Evolutionary conservation across 2,888 invertebrate species (phyloP).

Genomic region (Rapana venosa): DNA sequence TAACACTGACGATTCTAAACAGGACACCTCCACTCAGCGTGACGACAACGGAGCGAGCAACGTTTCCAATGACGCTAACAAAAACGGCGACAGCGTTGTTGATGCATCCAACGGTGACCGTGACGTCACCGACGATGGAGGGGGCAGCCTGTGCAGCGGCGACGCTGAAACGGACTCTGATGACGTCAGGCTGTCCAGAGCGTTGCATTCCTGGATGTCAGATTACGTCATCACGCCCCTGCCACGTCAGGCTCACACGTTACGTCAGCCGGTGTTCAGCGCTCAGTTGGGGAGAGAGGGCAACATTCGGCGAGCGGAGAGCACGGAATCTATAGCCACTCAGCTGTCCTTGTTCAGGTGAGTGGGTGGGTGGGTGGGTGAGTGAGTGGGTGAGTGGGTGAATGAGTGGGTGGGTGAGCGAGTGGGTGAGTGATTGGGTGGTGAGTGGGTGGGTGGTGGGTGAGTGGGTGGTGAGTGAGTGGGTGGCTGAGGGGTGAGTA

Average conservation of each 20-base stretch:
- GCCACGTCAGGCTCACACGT: slow-evolving; percentile 57
- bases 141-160: neutral
- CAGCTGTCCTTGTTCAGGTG: slow-evolving; percentile 45
- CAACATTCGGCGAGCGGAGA: slow-evolving; percentile 53
- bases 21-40: neutral
- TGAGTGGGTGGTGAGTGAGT: too few species aligned
- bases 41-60: too few species aligned
- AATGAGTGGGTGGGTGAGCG: neutral
- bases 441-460: too few species aligned
- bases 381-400: neutral
- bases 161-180: slow-evolving; percentile 46
- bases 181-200: slow-evolving; percentile 61
- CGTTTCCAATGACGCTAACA: too few species aligned
- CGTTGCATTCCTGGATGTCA: slow-evolving; percentile 66
- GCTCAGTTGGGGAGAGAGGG: slow-evolving; percentile 60
- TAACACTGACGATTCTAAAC: neutral
- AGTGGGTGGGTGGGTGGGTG: neutral
- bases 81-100: too few species aligned
- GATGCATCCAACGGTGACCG: neutral
- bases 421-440: too few species aligned
- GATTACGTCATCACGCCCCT: slow-evolving; percentile 57
- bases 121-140: slow-evolving; percentile 18
- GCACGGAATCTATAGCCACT: slow-evolving; percentile 65
- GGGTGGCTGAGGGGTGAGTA: too few species aligned
- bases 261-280: slow-evolving; percentile 63